Evolutionary conservation across 2,113 vertebrate species (phyloP).

Genomic region (Rhabdornis inornatus): DNA sequence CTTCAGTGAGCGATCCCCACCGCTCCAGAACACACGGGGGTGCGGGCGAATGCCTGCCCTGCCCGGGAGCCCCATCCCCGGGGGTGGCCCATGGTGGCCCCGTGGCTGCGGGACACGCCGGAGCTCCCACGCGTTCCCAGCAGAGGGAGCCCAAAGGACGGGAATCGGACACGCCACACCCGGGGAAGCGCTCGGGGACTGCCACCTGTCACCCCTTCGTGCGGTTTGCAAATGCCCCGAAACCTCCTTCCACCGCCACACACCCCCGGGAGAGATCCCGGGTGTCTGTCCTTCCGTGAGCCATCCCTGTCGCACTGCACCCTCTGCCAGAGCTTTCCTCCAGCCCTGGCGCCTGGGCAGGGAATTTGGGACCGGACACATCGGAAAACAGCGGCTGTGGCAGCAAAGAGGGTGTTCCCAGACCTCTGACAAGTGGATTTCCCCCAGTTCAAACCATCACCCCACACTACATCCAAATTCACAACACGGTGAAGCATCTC

Average conservation of each 20-base stretch:
- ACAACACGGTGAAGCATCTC: neutral
- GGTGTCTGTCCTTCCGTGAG: fast-evolving
- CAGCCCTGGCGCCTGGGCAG: neutral
- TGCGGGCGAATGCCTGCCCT: neutral
- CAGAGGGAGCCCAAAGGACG: conserved; percentile 41
- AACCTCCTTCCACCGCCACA: neutral
- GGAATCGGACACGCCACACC: neutral
- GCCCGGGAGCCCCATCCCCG: neutral
- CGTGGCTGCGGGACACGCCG: neutral
- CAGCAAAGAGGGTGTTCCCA: neutral
- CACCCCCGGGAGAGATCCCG: fast-evolving
- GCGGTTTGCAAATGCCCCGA: neutral
- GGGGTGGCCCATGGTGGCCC: neutral
- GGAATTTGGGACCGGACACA: fast-evolving
- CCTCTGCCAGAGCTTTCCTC: fast-evolving
- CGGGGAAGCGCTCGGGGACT: too few relatives aligned
- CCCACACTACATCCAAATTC: neutral
- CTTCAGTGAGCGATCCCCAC: neutral
- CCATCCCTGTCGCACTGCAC: fast-evolving
- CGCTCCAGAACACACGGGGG: neutral
- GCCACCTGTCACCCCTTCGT: neutral
- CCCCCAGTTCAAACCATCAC: neutral
- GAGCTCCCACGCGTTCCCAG: neutral
- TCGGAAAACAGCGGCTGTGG: neutral
- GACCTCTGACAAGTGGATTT: too few relatives aligned